phyloP scores from a whole-genome alignment of 2,113 vertebrate genomes.

The Boleophthalmus pectinirostris region DNA sequence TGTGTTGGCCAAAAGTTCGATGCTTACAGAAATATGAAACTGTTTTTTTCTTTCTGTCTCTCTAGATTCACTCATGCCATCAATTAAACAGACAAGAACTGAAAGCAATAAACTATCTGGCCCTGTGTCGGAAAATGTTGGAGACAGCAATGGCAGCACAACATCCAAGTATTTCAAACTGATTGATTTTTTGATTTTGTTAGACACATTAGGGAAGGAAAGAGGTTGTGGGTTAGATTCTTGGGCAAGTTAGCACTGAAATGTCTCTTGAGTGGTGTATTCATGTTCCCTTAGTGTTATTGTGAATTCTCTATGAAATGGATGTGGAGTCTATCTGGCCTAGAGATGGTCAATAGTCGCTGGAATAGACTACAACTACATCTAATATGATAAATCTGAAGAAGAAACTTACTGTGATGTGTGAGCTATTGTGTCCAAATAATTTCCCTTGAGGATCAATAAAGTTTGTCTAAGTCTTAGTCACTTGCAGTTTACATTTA shows the following conservation, averaged over 20 bases:
- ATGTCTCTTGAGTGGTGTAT: background rate
- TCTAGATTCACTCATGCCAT: constrained; percentile 2
- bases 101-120: constrained; percentile 60
- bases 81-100: constrained; percentile 62
- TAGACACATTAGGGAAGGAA: background rate
- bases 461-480: background rate
- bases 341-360: background rate
- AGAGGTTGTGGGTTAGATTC: background rate
- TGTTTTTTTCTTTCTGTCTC: constrained; percentile 48
- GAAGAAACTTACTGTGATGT: background rate
- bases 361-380: background rate
- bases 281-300: no score
- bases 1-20: constrained; percentile 77
- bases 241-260: background rate
- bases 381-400: background rate
- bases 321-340: no score
- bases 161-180: background rate
- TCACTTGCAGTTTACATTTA: background rate
- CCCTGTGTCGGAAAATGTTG: constrained; percentile 39
- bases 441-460: no score
- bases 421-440: no score
- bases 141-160: constrained; percentile 20
- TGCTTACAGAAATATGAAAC: constrained; percentile 79
- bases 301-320: background rate
- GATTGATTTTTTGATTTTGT: background rate